A percentile compares a stretch with the other conserved stretches of the same genome.
Conservation (phyloP, 2,113 vertebrate species). For the Misgurnus anguillicaudatus region DNA sequence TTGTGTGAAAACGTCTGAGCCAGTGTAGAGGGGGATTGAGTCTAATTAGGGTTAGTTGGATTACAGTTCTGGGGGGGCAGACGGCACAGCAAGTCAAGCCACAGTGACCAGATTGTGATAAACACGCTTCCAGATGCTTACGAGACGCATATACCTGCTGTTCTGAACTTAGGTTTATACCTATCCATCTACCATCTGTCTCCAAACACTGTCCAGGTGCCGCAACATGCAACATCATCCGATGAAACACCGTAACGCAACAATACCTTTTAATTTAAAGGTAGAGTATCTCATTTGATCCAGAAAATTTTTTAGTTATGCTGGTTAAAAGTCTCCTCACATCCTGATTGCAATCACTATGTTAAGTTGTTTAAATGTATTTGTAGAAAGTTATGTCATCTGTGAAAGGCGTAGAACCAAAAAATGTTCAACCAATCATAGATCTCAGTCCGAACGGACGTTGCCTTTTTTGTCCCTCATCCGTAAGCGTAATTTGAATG, state of each 20-base stretch:
- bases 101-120: conserved; percentile 26
- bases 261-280: conserved; percentile 34
- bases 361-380: too few species aligned
- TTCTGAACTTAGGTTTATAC: neutral
- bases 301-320: too few species aligned
- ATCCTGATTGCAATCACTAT: too few species aligned
- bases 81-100: conserved; percentile 43
- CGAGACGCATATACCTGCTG: conserved; percentile 44
- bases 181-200: conserved; percentile 53
- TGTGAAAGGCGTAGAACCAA: too few species aligned
- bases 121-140: conserved; percentile 3
- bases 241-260: conserved; percentile 22
- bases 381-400: too few species aligned
- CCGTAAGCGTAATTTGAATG: too few species aligned
- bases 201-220: conserved; percentile 34
- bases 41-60: conserved; percentile 60
- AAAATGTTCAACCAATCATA: too few species aligned
- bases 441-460: too few species aligned
- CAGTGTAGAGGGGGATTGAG: conserved; percentile 44
- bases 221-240: conserved; percentile 42
- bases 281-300: neutral
- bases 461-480: too few species aligned
- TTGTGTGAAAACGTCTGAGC: conserved; percentile 30
- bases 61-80: conserved; percentile 51
- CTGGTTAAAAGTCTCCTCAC: too few species aligned